These are phyloP conservation scores for Agrotis ipsilon DNA, from an alignment of 2,888 invertebrate genomes.

Conservation along the genomic window DNA sequence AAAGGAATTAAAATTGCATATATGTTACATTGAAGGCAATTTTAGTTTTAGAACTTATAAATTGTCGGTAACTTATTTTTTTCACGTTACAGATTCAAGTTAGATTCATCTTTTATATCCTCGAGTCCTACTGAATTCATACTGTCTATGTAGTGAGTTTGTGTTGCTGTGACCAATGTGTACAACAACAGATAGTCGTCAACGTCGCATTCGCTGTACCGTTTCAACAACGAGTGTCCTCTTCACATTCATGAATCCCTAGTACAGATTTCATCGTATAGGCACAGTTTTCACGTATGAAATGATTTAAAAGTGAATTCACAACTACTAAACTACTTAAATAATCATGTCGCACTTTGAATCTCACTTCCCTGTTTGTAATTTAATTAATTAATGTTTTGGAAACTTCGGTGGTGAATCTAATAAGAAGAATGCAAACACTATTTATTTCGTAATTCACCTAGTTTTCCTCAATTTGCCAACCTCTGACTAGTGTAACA, in stretches of 20 bases:
- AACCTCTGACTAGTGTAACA: no score
- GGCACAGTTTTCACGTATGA: slow-evolving; percentile 3
- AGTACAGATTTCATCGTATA: slow-evolving; percentile 5
- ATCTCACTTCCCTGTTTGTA: neutral
- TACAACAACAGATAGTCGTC: neutral
- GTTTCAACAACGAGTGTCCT: neutral
- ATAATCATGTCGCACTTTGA: neutral
- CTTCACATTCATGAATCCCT: slow-evolving; percentile 19
- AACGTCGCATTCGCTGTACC: neutral
- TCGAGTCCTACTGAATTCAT: no score
- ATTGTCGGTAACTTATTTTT: neutral
- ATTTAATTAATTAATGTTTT: neutral
- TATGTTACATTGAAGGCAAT: neutral
- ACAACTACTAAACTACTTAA: no score
- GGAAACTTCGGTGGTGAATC: neutral
- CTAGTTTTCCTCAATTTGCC: neutral
- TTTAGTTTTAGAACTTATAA: neutral
- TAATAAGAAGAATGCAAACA: neutral
- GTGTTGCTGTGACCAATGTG: slow-evolving; percentile 1
- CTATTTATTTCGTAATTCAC: neutral
- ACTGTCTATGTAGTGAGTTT: neutral
- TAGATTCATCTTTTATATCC: neutral
- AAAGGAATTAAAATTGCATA: no score
- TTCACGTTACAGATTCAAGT: neutral
- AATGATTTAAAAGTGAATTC: neutral